Conservation (phyloP, 2,888 invertebrate species). For the Leptopterna dolabrata region DNA sequence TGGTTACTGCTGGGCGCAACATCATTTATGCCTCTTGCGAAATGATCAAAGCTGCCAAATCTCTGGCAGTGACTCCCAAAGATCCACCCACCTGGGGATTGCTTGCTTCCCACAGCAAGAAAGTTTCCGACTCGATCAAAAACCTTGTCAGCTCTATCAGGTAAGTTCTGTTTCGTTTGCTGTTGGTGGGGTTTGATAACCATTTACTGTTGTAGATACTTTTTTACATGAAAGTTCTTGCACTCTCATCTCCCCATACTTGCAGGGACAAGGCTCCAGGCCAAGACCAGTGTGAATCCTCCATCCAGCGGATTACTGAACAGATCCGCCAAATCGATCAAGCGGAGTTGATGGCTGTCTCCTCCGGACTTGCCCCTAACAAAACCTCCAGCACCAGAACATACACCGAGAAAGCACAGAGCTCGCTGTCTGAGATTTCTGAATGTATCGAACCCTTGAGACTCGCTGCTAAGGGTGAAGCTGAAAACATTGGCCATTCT, state of each 20-base stretch:
- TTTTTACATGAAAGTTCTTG: background rate
- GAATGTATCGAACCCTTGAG: constrained; percentile 89
- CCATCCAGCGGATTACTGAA: constrained; percentile 80
- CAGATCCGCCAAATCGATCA: constrained; percentile 87
- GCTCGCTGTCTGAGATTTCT: constrained; percentile 81
- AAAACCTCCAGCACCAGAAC: constrained; percentile 80
- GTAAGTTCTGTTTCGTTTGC: constrained; percentile 68
- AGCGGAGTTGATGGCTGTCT: constrained; percentile 88
- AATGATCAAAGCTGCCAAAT: constrained; percentile 92
- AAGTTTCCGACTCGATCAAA: constrained; percentile 96
- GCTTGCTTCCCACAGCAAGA: constrained; percentile 92
- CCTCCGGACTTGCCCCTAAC: constrained; percentile 78
- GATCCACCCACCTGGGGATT: constrained; percentile 96
- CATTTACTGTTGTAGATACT: background rate
- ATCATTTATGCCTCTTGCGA: constrained; percentile 88
- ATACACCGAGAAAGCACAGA: constrained; percentile 82
- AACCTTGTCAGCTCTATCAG: constrained; percentile 88
- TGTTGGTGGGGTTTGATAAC: background rate
- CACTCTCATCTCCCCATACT: background rate
- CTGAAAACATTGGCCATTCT: constrained; percentile 92
- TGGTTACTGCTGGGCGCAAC: constrained; percentile 81
- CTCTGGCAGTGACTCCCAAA: constrained; percentile 86
- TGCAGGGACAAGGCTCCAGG: constrained; percentile 93
- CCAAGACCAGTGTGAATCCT: constrained; percentile 90
- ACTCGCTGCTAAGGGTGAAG: constrained; percentile 87